Evolutionary conservation across 2,113 vertebrate species (phyloP), one percentile per base, ranked within the genome.

Genomic region (Callopanchax toddi): DNA sequence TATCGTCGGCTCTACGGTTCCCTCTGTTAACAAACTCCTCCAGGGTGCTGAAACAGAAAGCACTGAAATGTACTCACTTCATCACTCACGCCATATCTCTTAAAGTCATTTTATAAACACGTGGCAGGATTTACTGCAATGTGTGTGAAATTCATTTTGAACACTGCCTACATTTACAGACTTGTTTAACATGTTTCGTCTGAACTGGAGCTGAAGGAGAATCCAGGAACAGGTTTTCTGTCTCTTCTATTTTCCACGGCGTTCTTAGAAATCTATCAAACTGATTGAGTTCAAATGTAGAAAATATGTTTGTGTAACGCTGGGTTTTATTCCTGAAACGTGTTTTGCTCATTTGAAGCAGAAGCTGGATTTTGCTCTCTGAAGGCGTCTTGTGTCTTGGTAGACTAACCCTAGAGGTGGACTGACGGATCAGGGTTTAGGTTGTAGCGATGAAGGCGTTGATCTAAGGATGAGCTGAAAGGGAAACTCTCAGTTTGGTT

Each of bases 1-100:
- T 89, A 89, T 91, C 86, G 25, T 42, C 74, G 39, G 70, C 82
- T 49, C 37, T 79, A 64, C 43, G 55, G 82, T 82, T 74, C 62
- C 79, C 83, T 71, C 84, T 74, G 87, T 87, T 84, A 80, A 79
- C 85, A 78, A 83, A 88, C 85, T 89, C 83, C 87, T 81, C 64
- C 69, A 37, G 84, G 82, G 78, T 77, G 71, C 83, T 74, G 81
- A 82, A 86, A 87, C 66, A 75, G 73, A 82, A 81, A 81, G 64
- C 56, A 6, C 53, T 61, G 57, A 76, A 83, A 81, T 76, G 74
- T 66, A 44, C 72, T 87, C 77, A 63, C 76, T 79, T 64, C 67
- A 74, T 79, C 67, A 83, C 73, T 83, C 82, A 65, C 51, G 67
- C 52, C 74, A 57, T 66, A 63, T 88, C 78, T 88, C 78, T 85